phyloP scores from a whole-genome alignment of 2,113 vertebrate species.

The Amblyornis subalaris region DNA sequence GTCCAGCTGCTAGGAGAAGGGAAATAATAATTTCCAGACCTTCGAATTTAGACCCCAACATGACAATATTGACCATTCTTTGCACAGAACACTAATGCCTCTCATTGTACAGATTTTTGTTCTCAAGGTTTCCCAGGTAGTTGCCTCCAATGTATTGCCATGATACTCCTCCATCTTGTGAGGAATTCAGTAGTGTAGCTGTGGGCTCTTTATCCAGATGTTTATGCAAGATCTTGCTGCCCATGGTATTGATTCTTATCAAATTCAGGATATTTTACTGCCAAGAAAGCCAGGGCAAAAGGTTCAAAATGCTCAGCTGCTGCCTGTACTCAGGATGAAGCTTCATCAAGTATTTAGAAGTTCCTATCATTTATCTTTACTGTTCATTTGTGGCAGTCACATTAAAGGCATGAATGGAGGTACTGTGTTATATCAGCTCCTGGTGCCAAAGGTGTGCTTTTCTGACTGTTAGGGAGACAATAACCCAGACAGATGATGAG shows the following conservation, averaged over 20 bases:
- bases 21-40: neutral
- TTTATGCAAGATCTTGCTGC: neutral
- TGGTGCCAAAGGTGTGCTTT: neutral
- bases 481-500: neutral
- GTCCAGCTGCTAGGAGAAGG: neutral
- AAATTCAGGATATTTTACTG: neutral
- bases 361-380: neutral
- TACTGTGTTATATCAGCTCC: neutral
- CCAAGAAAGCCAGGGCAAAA: neutral
- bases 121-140: neutral
- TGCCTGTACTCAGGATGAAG: neutral
- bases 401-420: neutral
- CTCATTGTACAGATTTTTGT: neutral
- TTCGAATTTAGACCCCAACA: neutral
- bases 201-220: neutral
- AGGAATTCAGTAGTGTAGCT: neutral
- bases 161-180: neutral
- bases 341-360: neutral
- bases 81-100: neutral
- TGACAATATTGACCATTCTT: neutral
- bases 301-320: neutral
- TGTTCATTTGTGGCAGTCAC: neutral
- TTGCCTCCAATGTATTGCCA: neutral
- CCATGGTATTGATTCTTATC: neutral
- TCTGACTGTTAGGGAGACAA: neutral